These are phyloP conservation scores for Plagodis pulveraria DNA, from an alignment of 2,888 invertebrate species.

Conservation along the genomic window DNA sequence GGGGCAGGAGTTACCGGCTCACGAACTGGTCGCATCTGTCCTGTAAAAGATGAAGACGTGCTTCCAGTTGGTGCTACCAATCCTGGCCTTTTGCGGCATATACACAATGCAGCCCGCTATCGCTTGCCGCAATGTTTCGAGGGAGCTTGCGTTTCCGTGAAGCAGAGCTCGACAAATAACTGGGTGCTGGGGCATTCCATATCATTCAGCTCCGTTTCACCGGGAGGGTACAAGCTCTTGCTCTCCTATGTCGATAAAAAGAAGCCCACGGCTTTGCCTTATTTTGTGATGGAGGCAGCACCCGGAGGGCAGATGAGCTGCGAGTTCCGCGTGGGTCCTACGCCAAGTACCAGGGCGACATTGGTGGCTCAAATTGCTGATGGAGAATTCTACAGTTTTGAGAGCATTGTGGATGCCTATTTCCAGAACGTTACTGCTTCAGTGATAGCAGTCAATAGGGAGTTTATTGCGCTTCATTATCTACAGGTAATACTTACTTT, in stretches of 20 bases:
- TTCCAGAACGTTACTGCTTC: conserved; percentile 70
- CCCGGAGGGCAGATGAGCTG: conserved; percentile 79
- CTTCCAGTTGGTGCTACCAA: conserved; percentile 63
- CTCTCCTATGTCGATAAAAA: conserved; percentile 68
- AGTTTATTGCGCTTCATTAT: conserved; percentile 76
- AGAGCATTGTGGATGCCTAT: conserved; percentile 74
- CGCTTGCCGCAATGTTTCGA: conserved; percentile 79
- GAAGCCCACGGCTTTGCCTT: conserved; percentile 63
- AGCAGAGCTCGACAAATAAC: conserved; percentile 63
- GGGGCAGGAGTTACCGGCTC: conserved; percentile 78
- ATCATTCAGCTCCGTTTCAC: conserved; percentile 77
- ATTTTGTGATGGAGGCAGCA: conserved; percentile 78
- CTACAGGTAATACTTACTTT: conserved; percentile 60
- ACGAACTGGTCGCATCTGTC: conserved; percentile 50
- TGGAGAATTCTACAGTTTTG: conserved; percentile 71
- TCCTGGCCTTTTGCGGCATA: conserved; percentile 73
- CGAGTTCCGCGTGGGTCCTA: conserved; percentile 72
- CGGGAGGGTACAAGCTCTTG: conserved; percentile 75
- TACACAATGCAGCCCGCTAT: conserved; percentile 74
- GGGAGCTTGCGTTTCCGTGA: conserved; percentile 70
- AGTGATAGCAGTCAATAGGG: conserved; percentile 74
- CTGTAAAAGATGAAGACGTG: conserved; percentile 47
- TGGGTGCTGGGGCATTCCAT: conserved; percentile 75
- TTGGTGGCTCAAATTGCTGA: conserved; percentile 74
- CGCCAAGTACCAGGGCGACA: conserved; percentile 64